Evolutionary conservation across 2,113 vertebrate species (phyloP), one percentile per base, ranked within the genome.

Genomic region (Amphiprion ocellaris): DNA sequence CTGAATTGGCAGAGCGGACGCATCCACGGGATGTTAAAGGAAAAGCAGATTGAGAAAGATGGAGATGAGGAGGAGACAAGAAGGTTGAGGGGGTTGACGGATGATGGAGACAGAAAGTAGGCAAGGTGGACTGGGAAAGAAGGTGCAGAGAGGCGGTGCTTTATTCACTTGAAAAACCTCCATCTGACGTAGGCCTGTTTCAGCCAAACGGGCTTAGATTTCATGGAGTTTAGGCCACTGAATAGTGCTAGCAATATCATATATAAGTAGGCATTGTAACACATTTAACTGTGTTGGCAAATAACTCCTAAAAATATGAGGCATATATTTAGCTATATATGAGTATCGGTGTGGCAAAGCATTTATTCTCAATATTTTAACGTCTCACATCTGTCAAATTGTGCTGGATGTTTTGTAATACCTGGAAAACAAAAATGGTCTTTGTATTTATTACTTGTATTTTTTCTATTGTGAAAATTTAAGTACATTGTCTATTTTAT

Each of bases 371-470:
- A 80, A 93, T 90, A 93, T 92, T 92, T 93, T 90, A 93, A 84
- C 79, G 91, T 93, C 86, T 90, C 78, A 87, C 84, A 85, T 90
- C 87, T 90, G 92, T 93, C 88, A 77, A 92, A 90, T 91, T 84
- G 90, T 94, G 94, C 93, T 93, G 93, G 93, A 94, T 93, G 93
- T 95, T 95, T 95, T 94, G 92, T 95, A 94, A 93, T 88, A 88
- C 86, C 78, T 85, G 89, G 87, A 94, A 92, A 95, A 92, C 93
- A 93, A 91, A 94, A 93, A 92, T 87, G 90, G 88, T 95, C 91
- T 93, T 95, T 94, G 93, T 95, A 95, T 95, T 95, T 95, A 95
- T 95, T 95, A 95, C 88, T 76, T 94, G 93, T 95, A 95, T 95
- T 95, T 95, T 95, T 95, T 95, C 94, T 94, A 95, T 94, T 94